Evolutionary conservation across 2,888 invertebrate genomes (phyloP).

Genomic region (Cenopis cana): DNA sequence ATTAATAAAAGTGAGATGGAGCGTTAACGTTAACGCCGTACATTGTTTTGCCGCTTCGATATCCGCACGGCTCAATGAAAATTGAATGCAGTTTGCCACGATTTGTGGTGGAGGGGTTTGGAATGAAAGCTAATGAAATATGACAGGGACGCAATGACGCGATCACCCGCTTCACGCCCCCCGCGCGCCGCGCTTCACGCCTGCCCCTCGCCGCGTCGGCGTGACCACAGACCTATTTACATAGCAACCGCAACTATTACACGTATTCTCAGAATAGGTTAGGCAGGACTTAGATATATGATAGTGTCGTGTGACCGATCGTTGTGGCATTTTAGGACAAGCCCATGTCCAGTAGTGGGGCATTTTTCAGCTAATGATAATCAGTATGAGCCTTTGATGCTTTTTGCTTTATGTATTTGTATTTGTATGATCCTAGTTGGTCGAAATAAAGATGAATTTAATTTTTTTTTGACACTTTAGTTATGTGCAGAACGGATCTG

Average conservation of each 20-base stretch:
- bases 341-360: no score
- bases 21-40: conserved; percentile 44
- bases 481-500: no score
- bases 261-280: no score
- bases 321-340: no score
- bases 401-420: no score
- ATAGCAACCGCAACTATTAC: background rate
- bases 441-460: no score
- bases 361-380: no score
- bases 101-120: conserved; percentile 44
- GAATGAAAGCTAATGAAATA: conserved; percentile 46
- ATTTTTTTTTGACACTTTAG: no score
- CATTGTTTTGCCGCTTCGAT: conserved; percentile 38
- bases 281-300: no score
- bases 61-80: conserved; percentile 39
- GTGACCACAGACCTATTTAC: background rate
- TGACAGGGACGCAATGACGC: conserved; percentile 40
- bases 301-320: no score
- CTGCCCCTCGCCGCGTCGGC: background rate
- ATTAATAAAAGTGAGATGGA: conserved; percentile 28
- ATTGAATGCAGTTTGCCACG: conserved; percentile 40
- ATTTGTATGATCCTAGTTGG: no score
- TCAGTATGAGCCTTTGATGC: no score
- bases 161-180: conserved; percentile 31
- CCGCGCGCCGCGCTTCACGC: conserved; percentile 9